Evolutionary conservation across 37 sponge, comb jelly and placozoan species (phyloP).

Genomic region (Corticium candelabrum): DNA sequence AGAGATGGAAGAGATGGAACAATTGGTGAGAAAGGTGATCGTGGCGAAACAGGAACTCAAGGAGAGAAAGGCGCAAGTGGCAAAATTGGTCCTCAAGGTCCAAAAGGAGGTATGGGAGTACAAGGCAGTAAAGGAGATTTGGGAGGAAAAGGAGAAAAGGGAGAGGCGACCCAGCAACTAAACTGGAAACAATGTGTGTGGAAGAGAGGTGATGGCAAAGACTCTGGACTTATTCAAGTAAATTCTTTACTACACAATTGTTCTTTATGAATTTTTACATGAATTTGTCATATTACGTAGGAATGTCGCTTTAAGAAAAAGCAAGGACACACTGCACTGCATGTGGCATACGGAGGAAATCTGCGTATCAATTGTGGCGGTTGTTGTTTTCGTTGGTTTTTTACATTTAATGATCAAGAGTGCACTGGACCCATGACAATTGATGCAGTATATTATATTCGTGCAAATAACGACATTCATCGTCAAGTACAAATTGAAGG

Average conservation of each 20-base stretch:
- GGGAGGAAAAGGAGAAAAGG: no score
- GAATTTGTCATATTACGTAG: no score
- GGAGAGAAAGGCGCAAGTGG: no score
- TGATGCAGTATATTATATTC: neutral
- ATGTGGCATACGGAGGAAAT: neutral
- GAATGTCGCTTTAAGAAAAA: neutral
- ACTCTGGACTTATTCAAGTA: neutral
- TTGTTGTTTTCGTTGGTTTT: neutral
- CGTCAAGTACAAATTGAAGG: neutral
- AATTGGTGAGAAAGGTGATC: no score
- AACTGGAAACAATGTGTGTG: neutral
- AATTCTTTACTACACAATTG: neutral
- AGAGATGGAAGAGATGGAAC: no score
- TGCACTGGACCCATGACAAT: neutral
- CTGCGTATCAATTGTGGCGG: neutral
- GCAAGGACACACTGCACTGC: neutral
- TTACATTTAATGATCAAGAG: neutral
- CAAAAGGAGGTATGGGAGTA: no score
- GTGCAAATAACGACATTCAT: neutral
- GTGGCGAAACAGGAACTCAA: no score
- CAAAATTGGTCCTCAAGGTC: no score
- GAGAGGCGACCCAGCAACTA: no score
- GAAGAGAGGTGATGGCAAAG: neutral
- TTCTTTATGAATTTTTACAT: no score
- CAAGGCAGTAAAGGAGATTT: no score